Evolutionary conservation across 2,888 invertebrate species (phyloP).

Genomic region (Eilema caniola): DNA sequence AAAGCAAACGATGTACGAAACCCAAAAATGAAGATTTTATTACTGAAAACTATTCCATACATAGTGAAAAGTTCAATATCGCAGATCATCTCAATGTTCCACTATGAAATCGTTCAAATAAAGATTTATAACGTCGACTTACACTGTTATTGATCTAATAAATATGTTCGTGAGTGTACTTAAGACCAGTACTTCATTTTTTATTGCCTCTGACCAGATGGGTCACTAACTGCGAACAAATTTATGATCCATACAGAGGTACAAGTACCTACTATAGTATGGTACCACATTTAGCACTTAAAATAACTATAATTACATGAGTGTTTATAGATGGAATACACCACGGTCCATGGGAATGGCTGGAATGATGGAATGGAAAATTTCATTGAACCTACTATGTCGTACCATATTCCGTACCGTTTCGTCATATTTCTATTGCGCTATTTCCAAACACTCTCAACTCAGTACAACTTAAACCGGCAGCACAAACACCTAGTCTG

Average conservation of each 20-base stretch:
- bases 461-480: no score
- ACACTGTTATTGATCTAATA: not conserved
- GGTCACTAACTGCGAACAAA: constrained; percentile 56
- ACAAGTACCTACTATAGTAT: constrained; percentile 28
- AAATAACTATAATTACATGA: not conserved
- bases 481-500: no score
- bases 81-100: not conserved
- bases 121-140: not conserved
- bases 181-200: constrained; percentile 53
- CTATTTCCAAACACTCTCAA: no score
- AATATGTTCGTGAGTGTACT: constrained; percentile 39
- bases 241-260: constrained; percentile 46
- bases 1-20: not conserved
- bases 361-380: not conserved
- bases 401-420: no score
- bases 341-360: not conserved
- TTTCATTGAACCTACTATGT: no score
- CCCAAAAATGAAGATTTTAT: not conserved
- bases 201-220: constrained; percentile 64
- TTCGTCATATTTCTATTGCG: no score
- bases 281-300: constrained; percentile 6
- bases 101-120: not conserved
- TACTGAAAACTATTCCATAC: not conserved
- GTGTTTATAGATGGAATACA: constrained; percentile 8
- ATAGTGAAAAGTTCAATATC: not conserved